Conservation (phyloP, 2,113 vertebrate genomes). For the Xyliphius kryptos region DNA sequence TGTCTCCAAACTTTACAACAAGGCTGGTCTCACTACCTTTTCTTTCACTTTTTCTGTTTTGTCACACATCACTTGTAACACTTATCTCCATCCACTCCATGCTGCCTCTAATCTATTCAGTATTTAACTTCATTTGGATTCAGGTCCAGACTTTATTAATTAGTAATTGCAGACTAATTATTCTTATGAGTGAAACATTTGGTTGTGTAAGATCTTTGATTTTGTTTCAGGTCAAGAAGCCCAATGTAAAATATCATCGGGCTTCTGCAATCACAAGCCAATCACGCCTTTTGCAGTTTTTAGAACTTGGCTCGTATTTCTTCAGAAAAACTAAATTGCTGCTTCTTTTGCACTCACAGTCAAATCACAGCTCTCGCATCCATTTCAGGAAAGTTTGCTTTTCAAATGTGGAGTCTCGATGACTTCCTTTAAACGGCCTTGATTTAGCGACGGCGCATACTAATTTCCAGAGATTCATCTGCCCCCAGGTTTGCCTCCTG, state of each 20-base stretch:
- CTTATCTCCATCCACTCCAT: too few species aligned
- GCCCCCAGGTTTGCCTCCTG: slow-evolving; percentile 53
- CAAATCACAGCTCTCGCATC: too few species aligned
- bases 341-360: not conserved
- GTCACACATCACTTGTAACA: too few species aligned
- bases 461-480: slow-evolving; percentile 46
- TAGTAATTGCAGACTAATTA: slow-evolving; percentile 6
- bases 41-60: too few species aligned
- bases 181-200: not conserved
- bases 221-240: slow-evolving; percentile 5
- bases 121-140: too few species aligned
- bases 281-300: not conserved
- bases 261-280: slow-evolving; percentile 3
- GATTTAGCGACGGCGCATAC: slow-evolving; percentile 39
- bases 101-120: too few species aligned
- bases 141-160: slow-evolving; percentile 24
- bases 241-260: not conserved
- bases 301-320: not conserved
- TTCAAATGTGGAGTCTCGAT: too few species aligned
- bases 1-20: too few species aligned
- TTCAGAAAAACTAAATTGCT: not conserved
- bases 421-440: slow-evolving; percentile 39
- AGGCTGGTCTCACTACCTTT: too few species aligned
- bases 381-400: too few species aligned
- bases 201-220: slow-evolving; percentile 11